Percentiles rank a stretch among this genome's conserved stretches.
These are phyloP conservation scores for Scomber japonicus DNA, from an alignment of 2,113 vertebrate species.

Conservation along the genomic window DNA sequence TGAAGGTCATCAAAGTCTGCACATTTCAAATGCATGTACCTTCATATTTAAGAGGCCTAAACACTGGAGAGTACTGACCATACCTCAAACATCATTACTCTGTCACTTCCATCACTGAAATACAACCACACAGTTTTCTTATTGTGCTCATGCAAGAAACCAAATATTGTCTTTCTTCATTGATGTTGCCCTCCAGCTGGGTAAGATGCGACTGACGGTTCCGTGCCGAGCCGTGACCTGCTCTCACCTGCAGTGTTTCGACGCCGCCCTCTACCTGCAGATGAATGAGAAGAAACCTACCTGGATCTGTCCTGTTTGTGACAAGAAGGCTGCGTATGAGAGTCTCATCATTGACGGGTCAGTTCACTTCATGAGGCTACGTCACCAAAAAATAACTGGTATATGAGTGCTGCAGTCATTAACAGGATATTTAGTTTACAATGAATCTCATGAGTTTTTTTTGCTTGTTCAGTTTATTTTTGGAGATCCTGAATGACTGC, in stretches of 20 bases:
- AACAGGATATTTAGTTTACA: neutral
- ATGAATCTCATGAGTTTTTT: neutral
- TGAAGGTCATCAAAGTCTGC: neutral
- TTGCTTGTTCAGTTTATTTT: constrained; percentile 88
- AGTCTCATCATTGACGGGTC: constrained; percentile 97
- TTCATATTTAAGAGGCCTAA: neutral
- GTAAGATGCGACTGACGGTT: constrained; percentile 97
- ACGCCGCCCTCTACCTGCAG: constrained; percentile 97
- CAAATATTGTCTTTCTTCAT: neutral
- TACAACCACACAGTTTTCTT: too few relatives aligned
- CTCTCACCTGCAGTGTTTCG: constrained; percentile 98
- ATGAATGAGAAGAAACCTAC: constrained; percentile 99
- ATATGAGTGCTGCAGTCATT: neutral
- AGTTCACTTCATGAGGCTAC: constrained; percentile 33
- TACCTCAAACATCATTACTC: too few relatives aligned
- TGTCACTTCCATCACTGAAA: too few relatives aligned
- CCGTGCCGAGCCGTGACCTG: constrained; percentile 97
- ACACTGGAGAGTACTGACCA: too few relatives aligned
- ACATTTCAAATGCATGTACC: neutral
- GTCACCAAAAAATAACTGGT: neutral
- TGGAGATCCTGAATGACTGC: constrained; percentile 97
- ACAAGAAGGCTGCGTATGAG: constrained; percentile 97
- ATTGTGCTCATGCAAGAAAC: neutral
- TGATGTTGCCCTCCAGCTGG: constrained; percentile 84
- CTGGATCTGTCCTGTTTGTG: constrained; percentile 99